These are phyloP conservation scores for Acrocyrtus sp. DNA, from an alignment of 2,888 invertebrate species.

Conservation along the genomic window DNA sequence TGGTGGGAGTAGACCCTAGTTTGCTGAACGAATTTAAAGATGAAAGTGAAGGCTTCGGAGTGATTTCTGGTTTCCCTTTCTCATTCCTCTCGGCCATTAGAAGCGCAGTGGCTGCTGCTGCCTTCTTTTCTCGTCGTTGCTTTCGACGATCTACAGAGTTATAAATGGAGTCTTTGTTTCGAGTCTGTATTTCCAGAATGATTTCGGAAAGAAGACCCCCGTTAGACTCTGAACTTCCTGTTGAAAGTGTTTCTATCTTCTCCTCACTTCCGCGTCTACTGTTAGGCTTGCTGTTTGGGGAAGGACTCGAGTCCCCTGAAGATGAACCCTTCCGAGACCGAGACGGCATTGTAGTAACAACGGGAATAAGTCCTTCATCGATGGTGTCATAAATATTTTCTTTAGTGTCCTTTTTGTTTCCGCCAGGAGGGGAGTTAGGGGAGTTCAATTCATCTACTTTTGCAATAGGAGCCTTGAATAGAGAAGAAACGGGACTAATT, in stretches of 20 bases:
- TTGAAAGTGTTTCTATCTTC: constrained; percentile 61
- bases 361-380: constrained; percentile 47
- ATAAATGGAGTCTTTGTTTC: constrained; percentile 88
- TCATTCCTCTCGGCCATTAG: constrained; percentile 1
- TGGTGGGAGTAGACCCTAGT: neutral
- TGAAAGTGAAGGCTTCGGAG: constrained; percentile 22
- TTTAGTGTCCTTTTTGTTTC: constrained; percentile 4
- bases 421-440: constrained; percentile 20
- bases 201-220: constrained; percentile 84
- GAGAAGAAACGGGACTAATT: neutral
- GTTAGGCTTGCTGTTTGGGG: constrained; percentile 22
- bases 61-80: constrained; percentile 29
- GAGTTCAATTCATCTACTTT: constrained; percentile 52
- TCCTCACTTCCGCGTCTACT: constrained; percentile 47
- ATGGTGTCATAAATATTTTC: constrained; percentile 63
- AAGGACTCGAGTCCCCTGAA: constrained; percentile 33
- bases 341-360: constrained; percentile 9
- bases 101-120: constrained; percentile 36
- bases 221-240: constrained; percentile 75
- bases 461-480: constrained; percentile 54
- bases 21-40: neutral
- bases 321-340: constrained; percentile 11
- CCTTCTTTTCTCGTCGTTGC: constrained; percentile 53
- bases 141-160: constrained; percentile 60
- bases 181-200: constrained; percentile 85